Base-by-base conservation (phyloP, 2,888 invertebrate genomes). In the Anoncus sp. region DNA sequence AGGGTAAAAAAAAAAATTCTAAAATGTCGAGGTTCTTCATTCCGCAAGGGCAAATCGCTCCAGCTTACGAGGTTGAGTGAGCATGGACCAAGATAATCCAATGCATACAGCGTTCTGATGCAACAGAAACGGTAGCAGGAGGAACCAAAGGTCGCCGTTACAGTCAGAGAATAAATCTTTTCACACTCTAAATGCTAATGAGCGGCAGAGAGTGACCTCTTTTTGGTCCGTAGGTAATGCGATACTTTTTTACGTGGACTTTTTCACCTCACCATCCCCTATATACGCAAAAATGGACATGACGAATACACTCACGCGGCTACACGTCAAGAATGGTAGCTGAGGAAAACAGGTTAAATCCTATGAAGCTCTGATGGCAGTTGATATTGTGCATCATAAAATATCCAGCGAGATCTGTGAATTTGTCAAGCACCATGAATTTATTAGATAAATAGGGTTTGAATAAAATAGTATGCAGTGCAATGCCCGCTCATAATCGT, bases 171-270 rank as follows among this genome's bases (percentile, higher is more conserved):
- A 87, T 87, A 87, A 87, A 87, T 87, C 85, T 85, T 84, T 82
- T 81, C 79, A 82, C 85, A 86, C 85, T 87, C 86, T 87, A 87
- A 87, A 87, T 87, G 87, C 86, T 87, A 87, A 87, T 87, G 86
- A 87, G 84, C 63, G 38, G 47, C 47, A 59, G 60, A 59, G 35
- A 24, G 62, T 20, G 75, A 65, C 60, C 71, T 62, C 62, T n/a
- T n/a, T n/a, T 65, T 62, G 43, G 55, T 55, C 22, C 40, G 38
- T 31, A 70, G 53, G 27, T 47, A n/a, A n/a, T 24, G 55, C 24
- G 55, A 60, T 47, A 71, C 57, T 59, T 49, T 70, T 59, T 59
- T 49, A 31, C 59, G 47, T 27, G 14, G 16, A 35, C 45, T 18
- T 35, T 69, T 60, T 60, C 16, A 35, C 40, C 38, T 18, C 59